phyloP scores from a whole-genome alignment of 2,797 vertebrate species.

The Lagorchestes hirsutus region DNA sequence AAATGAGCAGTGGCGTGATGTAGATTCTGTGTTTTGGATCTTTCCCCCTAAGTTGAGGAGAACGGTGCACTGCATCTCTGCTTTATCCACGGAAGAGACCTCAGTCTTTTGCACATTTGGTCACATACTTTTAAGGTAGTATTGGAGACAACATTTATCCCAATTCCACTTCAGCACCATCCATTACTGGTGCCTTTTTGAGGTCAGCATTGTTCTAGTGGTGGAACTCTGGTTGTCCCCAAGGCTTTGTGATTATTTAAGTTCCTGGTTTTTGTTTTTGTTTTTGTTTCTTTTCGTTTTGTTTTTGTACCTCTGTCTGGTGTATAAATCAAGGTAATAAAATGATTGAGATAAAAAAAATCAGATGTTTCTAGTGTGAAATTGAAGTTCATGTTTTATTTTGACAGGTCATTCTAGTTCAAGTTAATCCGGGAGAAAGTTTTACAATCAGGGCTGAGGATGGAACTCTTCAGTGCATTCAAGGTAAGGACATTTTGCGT shows the following conservation, averaged over 20 bases:
- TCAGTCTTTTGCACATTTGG: neutral
- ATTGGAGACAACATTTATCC: slow-evolving; percentile 11
- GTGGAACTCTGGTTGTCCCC: neutral
- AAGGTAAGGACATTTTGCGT: slow-evolving; percentile 90
- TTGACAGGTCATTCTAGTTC: slow-evolving; percentile 96
- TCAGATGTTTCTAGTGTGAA: slow-evolving; percentile 18
- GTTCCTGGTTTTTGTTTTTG: neutral
- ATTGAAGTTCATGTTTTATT: slow-evolving; percentile 73
- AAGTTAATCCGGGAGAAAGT: slow-evolving; percentile 99
- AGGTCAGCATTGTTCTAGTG: neutral
- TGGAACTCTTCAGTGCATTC: slow-evolving; percentile 98
- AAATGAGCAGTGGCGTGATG: neutral
- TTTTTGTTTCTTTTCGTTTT: neutral
- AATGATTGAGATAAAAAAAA: neutral
- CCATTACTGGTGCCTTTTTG: neutral
- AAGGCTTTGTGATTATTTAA: slow-evolving; percentile 14
- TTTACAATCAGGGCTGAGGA: slow-evolving; percentile 99
- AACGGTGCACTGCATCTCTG: slow-evolving; percentile 8
- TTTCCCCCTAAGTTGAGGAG: slow-evolving; percentile 8
- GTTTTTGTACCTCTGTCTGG: slow-evolving; percentile 10
- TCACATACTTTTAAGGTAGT: neutral
- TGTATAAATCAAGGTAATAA: neutral
- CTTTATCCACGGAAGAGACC: slow-evolving; percentile 5
- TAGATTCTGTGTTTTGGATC: slow-evolving; percentile 10
- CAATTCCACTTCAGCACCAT: neutral